Base-by-base conservation (phyloP, 2,888 invertebrate genomes). In the Odontomyia ornata region DNA sequence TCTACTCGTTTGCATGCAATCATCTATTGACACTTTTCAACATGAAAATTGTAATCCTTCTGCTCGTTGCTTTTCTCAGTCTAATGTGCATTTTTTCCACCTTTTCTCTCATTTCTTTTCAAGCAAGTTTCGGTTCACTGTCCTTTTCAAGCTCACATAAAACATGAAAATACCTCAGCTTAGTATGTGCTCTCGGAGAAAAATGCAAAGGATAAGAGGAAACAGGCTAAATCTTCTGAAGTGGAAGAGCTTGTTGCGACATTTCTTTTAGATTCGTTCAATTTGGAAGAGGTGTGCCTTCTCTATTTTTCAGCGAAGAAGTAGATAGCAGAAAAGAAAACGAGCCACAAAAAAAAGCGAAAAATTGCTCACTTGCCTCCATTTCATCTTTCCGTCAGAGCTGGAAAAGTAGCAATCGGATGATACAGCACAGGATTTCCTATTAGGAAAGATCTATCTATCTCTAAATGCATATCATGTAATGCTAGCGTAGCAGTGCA, bases 221-320 rank as follows among this genome's bases (percentile, higher is more conserved):
- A 28, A 64, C n/a, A 27, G 30, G 27, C 28, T 64, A 30, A 64
- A 64, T 18, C 27, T 64, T 64, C n/a, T 64, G 28, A 30, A 64
- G 64, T 64, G 64, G 30, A 64, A 30, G 64, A 64, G 64, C 64
- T 64, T 64, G 64, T 64, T 64, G 64, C n/a, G 64, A 64, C 64
- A 64, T 64, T 64, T 7, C 64, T 30, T 64, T 28, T 18, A 64
- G 64, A 18, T 23, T 60, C 57, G 11, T 25, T 60, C 57, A 60
- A 60, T 60, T 25, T 13, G 57, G 3, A 60, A 60, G 21, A 60
- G 57, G 57, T 25, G n/a, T n/a, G n/a, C n/a, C n/a, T n/a, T 60
- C 18, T 25, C 23, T 25, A 3, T 5, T 13, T 60, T n/a, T 60
- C 25, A 13, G 2, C 57, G 1, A 21, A 21, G 23, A 23, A 13